A percentile compares a stretch with the other conserved stretches of the same genome.
Conservation (phyloP, 2,797 vertebrate species). For the Ceryle rudis region DNA sequence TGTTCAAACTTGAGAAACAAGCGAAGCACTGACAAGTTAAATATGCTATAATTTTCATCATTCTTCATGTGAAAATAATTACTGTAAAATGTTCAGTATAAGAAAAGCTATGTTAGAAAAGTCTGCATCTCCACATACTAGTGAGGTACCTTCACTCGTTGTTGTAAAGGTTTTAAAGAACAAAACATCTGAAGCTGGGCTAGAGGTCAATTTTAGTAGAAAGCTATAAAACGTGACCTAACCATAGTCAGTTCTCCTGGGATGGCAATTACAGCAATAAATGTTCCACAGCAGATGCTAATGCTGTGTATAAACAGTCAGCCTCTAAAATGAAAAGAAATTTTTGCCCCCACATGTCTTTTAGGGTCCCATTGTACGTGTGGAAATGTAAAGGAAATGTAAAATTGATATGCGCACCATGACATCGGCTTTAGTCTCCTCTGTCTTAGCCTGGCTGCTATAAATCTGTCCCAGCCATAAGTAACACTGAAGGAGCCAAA, state of each 20-base stretch:
- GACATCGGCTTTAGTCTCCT: slow-evolving; percentile 49
- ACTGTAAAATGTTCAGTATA: background rate
- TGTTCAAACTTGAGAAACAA: background rate
- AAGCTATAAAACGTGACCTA: slow-evolving; percentile 50
- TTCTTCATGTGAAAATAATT: background rate
- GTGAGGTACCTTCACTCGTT: background rate
- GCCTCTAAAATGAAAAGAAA: slow-evolving; percentile 43
- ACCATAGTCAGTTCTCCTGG: slow-evolving; percentile 57
- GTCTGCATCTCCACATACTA: background rate
- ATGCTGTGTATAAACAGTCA: slow-evolving; percentile 42
- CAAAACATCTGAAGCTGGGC: slow-evolving; percentile 27
- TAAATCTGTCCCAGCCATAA: slow-evolving; percentile 60
- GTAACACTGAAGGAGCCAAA: slow-evolving; percentile 61
- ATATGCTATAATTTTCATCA: background rate
- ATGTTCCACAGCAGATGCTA: slow-evolving; percentile 72
- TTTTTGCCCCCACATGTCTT: slow-evolving; percentile 25
- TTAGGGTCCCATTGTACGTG: slow-evolving; percentile 14
- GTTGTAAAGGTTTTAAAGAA: slow-evolving; percentile 17
- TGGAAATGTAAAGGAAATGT: slow-evolving; percentile 60
- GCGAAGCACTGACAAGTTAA: background rate
- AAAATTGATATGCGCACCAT: slow-evolving; percentile 45
- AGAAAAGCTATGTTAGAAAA: background rate
- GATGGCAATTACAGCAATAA: slow-evolving; percentile 64
- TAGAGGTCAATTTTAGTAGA: slow-evolving; percentile 50
- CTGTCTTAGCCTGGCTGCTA: background rate